A percentile compares a stretch with the other conserved stretches of the same genome.
Conservation (phyloP, 2,113 vertebrate genomes). For the Galbula dea region DNA sequence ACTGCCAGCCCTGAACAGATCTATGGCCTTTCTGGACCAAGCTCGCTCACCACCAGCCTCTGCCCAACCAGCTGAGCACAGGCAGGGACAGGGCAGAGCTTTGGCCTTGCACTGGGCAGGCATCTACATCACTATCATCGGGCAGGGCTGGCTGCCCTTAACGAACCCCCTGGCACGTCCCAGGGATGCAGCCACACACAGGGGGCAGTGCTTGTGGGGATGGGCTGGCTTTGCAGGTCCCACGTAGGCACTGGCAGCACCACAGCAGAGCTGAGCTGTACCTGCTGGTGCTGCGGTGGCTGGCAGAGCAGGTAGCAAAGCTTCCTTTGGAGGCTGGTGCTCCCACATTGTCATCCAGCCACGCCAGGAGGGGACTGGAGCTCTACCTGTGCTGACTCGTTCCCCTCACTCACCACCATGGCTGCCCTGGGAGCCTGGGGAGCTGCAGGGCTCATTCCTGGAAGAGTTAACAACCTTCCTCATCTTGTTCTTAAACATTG, state of each 20-base stretch:
- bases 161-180: fast-evolving
- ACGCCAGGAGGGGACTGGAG: background rate
- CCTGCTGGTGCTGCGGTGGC: fast-evolving
- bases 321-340: background rate
- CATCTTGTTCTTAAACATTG: background rate
- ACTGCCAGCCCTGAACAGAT: fast-evolving
- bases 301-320: background rate
- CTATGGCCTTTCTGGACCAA: fast-evolving
- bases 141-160: background rate
- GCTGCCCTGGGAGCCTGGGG: background rate
- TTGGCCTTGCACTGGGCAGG: background rate
- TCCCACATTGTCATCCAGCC: background rate
- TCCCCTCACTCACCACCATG: fast-evolving
- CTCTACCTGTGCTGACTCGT: fast-evolving
- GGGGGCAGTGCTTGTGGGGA: fast-evolving
- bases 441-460: background rate
- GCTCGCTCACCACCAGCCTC: background rate
- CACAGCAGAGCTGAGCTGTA: background rate
- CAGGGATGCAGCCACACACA: background rate
- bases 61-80: fast-evolving
- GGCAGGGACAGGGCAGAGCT: background rate
- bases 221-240: background rate
- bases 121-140: background rate
- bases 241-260: background rate
- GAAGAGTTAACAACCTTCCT: background rate